These are phyloP conservation scores for Nymphalis urticae DNA, from an alignment of 2,888 invertebrate species.

Conservation along the genomic window DNA sequence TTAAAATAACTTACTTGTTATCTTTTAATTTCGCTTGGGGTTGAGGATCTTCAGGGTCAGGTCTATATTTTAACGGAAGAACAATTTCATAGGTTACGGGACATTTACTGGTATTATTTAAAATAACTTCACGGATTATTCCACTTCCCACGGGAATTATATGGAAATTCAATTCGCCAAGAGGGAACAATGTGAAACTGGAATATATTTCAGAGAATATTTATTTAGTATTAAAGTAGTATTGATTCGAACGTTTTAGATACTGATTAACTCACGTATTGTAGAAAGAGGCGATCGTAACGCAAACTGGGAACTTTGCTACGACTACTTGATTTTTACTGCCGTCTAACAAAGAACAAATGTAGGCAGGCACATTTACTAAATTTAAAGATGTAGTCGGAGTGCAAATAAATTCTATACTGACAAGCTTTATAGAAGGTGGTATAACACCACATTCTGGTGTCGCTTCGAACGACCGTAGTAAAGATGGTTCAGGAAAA, in stretches of 20 bases:
- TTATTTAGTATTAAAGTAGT: neutral
- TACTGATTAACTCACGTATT: constrained; percentile 59
- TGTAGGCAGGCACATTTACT: constrained; percentile 66
- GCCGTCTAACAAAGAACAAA: constrained; percentile 70
- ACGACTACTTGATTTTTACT: constrained; percentile 72
- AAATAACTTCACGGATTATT: constrained; percentile 76
- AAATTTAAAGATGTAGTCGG: constrained; percentile 71
- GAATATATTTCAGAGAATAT: constrained; percentile 33
- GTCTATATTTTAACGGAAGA: constrained; percentile 57
- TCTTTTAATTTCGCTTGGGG: constrained; percentile 50
- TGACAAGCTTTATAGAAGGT: constrained; percentile 52
- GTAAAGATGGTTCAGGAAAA: constrained; percentile 68
- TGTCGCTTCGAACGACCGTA: constrained; percentile 61
- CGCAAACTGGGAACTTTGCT: constrained; percentile 71
- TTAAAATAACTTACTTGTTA: constrained; percentile 54
- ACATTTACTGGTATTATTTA: constrained; percentile 83
- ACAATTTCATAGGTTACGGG: constrained; percentile 76
- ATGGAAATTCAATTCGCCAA: constrained; percentile 82
- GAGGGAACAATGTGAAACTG: constrained; percentile 82
- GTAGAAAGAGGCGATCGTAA: constrained; percentile 73
- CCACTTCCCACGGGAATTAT: constrained; percentile 77
- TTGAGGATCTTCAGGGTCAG: constrained; percentile 44
- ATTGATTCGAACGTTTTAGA: neutral
- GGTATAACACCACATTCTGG: constrained; percentile 66
- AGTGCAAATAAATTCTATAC: constrained; percentile 67